Conservation (phyloP, 2,888 invertebrate species). For the Furcula furcula region DNA sequence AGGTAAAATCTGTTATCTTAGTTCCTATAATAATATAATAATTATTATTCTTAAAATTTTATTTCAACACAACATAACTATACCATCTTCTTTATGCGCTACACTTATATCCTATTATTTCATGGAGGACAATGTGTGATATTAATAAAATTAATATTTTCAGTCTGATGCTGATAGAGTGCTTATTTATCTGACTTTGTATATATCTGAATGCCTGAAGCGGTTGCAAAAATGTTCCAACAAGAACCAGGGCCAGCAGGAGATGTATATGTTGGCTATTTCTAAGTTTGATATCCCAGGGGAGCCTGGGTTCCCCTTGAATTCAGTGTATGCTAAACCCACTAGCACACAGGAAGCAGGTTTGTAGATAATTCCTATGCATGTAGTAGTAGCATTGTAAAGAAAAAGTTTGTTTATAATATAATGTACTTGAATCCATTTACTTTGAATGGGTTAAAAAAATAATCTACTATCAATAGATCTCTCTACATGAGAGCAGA, state of each 20-base stretch:
- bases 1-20: conserved; percentile 85
- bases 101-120: too few relatives aligned
- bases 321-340: conserved; percentile 97
- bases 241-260: conserved; percentile 94
- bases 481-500: too few relatives aligned
- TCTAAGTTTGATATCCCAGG: conserved; percentile 98
- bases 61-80: too few relatives aligned
- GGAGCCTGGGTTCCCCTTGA: conserved; percentile 95
- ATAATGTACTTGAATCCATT: too few relatives aligned
- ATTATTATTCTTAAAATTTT: too few relatives aligned
- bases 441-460: too few relatives aligned
- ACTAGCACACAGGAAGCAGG: conserved; percentile 89
- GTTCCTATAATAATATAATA: too few relatives aligned
- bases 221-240: conserved; percentile 95
- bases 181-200: conserved; percentile 97
- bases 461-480: too few relatives aligned
- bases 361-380: conserved; percentile 45
- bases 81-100: too few relatives aligned
- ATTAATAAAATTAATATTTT: conserved; percentile 37
- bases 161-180: conserved; percentile 98
- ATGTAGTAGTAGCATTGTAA: too few relatives aligned
- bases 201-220: conserved; percentile 98
- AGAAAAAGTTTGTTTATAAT: too few relatives aligned
- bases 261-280: conserved; percentile 97
- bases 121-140: too few relatives aligned